phyloP scores from a whole-genome alignment of 2,888 invertebrate species.

The Mesodorylaimus sp. region DNA sequence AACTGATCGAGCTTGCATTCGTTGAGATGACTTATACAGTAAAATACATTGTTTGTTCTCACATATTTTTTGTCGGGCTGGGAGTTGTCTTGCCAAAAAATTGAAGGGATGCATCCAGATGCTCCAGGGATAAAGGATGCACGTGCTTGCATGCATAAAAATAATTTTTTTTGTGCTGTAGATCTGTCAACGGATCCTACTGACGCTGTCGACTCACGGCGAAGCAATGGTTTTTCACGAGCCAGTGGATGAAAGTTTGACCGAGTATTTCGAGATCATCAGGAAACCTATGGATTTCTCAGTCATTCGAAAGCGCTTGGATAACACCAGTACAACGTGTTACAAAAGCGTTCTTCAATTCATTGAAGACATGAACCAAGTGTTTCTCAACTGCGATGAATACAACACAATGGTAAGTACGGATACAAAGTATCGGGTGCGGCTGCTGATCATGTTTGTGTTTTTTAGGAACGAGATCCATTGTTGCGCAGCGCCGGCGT shows the following conservation, averaged over 20 bases:
- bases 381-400: constrained; percentile 67
- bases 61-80: no score
- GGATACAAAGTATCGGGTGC: no score
- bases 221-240: constrained; percentile 69
- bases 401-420: constrained; percentile 75
- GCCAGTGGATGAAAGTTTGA: constrained; percentile 54
- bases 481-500: constrained; percentile 28
- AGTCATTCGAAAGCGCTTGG: constrained; percentile 54
- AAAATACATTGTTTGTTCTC: no score
- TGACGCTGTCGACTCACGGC: constrained; percentile 79
- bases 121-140: no score
- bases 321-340: no score
- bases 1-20: no score
- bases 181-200: constrained; percentile 52
- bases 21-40: no score
- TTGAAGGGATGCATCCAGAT: no score
- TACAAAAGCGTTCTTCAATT: constrained; percentile 55
- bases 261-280: constrained; percentile 50
- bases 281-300: constrained; percentile 66
- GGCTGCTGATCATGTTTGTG: neutral
- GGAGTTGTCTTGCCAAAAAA: no score
- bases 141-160: no score
- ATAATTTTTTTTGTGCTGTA: no score
- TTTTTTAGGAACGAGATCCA: neutral
- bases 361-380: constrained; percentile 57